Evolutionary conservation across 1,140 invertebrate species (phyloP).

Genomic region (Drosophila erecta): DNA sequence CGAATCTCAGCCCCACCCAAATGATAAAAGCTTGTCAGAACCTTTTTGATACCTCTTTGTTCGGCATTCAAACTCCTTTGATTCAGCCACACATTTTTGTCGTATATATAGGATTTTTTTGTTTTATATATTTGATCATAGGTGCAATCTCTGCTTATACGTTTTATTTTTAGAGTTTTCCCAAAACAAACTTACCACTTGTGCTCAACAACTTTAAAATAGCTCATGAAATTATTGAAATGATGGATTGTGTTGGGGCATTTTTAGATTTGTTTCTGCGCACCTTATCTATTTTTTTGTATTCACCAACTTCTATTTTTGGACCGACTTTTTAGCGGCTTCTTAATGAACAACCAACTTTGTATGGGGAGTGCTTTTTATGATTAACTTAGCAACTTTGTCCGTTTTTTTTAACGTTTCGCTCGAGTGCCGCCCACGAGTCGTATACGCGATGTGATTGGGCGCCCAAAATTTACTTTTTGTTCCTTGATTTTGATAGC

Average conservation of each 20-base stretch:
- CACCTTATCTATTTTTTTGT: background rate
- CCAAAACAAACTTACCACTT: background rate
- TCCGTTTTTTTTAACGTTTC: conserved; percentile 25
- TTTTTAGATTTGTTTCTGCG: background rate
- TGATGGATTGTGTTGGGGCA: background rate
- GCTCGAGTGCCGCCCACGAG: conserved; percentile 41
- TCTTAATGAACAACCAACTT: conserved; percentile 47
- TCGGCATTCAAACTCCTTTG: background rate
- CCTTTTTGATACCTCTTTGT: background rate
- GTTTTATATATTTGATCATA: background rate
- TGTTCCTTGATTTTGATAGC: background rate
- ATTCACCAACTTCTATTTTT: conserved; percentile 50
- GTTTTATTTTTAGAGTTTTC: background rate
- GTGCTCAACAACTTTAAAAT: background rate
- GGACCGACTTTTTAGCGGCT: conserved; percentile 57
- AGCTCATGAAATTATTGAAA: background rate
- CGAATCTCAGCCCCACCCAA: background rate
- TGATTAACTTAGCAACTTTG: conserved; percentile 71
- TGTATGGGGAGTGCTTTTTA: conserved; percentile 49
- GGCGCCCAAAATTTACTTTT: background rate
- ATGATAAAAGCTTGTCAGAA: background rate
- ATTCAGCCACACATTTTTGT: too few relatives aligned
- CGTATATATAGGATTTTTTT: background rate
- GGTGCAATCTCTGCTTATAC: too few relatives aligned
- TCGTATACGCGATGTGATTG: conserved; percentile 70